Evolutionary conservation across 2,113 vertebrate species (phyloP), one percentile per base, ranked within the genome.

Genomic region (Neolamprologus kungweensis): DNA sequence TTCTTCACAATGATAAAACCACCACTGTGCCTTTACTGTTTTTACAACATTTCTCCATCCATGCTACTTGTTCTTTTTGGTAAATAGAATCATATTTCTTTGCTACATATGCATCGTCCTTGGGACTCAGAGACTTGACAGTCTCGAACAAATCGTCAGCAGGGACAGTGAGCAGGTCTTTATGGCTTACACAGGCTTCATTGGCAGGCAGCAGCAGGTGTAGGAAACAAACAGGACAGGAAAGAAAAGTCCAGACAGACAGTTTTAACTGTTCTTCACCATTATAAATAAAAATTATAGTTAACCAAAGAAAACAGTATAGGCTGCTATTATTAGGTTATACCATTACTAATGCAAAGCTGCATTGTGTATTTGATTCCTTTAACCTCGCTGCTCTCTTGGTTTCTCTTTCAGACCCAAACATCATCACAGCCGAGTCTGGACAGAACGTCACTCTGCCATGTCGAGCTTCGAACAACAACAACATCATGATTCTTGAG

Each of bases 71-170:
- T 58, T 58, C 4, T 58, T 28, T 58, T 58, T 58, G 23, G 23
- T 28, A 28, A 58, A 5, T 58, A 58, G 55, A 26, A 57, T 57
- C 54, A 14, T 57, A 57, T 26, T 26, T 57, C 54, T 57, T 57
- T 57, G 54, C 54, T 26, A 57, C 7, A 57, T 26, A 26, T 8
- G 12, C 7, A 57, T 57, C 12, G 4, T 55, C 54, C 12, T 55
- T 55, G 54, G 54, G 7, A 55, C n/a, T 3, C 54, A 55, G 4
- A 55, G 54, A 26, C 21, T 5, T 0, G 7, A 57, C 54, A 57
- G 54, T 57, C 12, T 57, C 21, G 21, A 57, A 57, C 7, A 26
- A 26, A 26, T 57, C 1, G 4, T 57, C 21, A 26, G 54, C 54
- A 57, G 12, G 11, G 21, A 57, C 54, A 26, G 54, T 7, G 21